Evolutionary conservation across 2,888 invertebrate genomes (phyloP), one percentile per base, ranked within the genome.

Genomic region (Lasioglossum leucozonium): DNA sequence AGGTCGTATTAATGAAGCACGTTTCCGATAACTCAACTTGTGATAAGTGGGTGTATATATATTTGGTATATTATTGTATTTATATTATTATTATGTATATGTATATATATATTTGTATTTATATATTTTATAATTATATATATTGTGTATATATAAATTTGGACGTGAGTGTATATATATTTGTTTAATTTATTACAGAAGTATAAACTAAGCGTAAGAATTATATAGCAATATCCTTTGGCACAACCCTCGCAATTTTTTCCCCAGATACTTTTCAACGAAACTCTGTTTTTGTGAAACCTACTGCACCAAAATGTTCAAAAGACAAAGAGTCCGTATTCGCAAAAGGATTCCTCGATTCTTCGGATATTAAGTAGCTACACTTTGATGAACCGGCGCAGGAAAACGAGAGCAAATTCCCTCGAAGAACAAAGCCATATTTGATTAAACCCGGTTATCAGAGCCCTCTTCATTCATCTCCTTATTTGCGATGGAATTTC

Each of bases 1-100:
- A 22, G 62, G 30, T 44, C 44, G 62, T 62, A 62, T 76, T 75
- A 75, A 75, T 18, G 30, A 42, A 79, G 79, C 72, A n/a, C 47
- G 71, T 44, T 22, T 74, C 16, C 26, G 65, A 22, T 51, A 0
- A 18, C 22, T 22, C 18, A 51, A 2, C 22, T 18, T n/a, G n/a
- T n/a, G n/a, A n/a, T n/a, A n/a, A n/a, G n/a, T n/a, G n/a, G n/a
- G n/a, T n/a, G n/a, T n/a, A n/a, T n/a, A n/a, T n/a, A n/a, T n/a
- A n/a, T n/a, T n/a, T n/a, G n/a, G n/a, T n/a, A n/a, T n/a, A n/a
- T n/a, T n/a, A n/a, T n/a, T n/a, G n/a, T n/a, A n/a, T n/a, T n/a
- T n/a, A n/a, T n/a, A n/a, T n/a, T n/a, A n/a, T n/a, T n/a, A n/a
- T n/a, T n/a, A n/a, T n/a, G n/a, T n/a, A n/a, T n/a, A n/a, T n/a